A percentile compares a stretch with the other conserved stretches of the same genome.
Conservation (phyloP, 2,797 vertebrate genomes). For the Tolypeutes matacus region DNA sequence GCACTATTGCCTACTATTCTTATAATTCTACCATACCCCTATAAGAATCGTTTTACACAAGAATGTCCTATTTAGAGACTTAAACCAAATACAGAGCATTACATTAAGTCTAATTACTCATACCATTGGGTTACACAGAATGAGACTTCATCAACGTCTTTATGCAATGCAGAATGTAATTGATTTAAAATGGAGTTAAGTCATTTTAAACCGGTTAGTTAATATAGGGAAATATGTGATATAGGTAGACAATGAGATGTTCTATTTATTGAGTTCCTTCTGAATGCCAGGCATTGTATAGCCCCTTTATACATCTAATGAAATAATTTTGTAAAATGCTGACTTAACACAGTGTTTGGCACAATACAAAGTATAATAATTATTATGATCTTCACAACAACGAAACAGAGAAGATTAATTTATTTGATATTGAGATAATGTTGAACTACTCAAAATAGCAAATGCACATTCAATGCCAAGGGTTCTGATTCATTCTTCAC, state of each 20-base stretch:
- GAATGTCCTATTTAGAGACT: not conserved
- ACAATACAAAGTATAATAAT: not conserved
- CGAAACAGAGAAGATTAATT: conserved; percentile 3
- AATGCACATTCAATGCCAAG: not conserved
- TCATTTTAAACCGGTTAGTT: conserved; percentile 6
- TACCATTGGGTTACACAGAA: not conserved
- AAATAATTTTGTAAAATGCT: not conserved
- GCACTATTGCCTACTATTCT: not conserved
- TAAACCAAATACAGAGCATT: not conserved
- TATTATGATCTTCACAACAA: conserved; percentile 42
- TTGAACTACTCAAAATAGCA: not conserved
- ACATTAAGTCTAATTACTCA: not conserved
- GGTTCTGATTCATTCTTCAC: not conserved
- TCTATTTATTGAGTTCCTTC: not conserved
- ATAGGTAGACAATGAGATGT: not conserved
- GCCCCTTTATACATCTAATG: not conserved
- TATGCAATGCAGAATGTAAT: not conserved
- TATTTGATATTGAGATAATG: not conserved
- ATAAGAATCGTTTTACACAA: not conserved
- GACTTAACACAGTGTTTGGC: not conserved
- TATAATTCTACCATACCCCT: not conserved
- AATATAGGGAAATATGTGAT: not conserved
- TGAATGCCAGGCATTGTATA: not conserved
- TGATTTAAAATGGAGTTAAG: not conserved
- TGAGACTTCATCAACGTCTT: not conserved